Conservation (phyloP, 2,888 invertebrate genomes). For the Automeris io region DNA sequence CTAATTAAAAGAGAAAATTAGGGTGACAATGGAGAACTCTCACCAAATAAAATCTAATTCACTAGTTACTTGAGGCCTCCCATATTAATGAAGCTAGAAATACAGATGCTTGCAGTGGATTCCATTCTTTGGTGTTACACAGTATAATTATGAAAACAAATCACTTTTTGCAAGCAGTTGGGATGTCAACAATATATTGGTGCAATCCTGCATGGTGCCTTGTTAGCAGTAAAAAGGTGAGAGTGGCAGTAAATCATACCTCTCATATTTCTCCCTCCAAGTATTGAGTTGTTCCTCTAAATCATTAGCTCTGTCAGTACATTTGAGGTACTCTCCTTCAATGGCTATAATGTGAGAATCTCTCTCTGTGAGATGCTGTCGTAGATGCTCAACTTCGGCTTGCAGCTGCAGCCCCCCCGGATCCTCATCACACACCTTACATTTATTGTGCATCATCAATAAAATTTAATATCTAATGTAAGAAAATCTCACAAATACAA, state of each 20-base stretch:
- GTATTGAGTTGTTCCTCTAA: slow-evolving; percentile 89
- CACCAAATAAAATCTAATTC: no score
- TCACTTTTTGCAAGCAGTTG: not conserved
- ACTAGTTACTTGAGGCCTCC: no score
- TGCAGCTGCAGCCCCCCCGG: slow-evolving; percentile 81
- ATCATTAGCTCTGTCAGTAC: slow-evolving; percentile 85
- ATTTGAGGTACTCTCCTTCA: slow-evolving; percentile 90
- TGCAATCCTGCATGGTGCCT: slow-evolving; percentile 1
- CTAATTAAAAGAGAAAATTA: no score
- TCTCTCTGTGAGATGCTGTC: slow-evolving; percentile 87
- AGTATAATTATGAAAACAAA: no score
- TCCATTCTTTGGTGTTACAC: no score
- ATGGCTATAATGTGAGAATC: slow-evolving; percentile 90
- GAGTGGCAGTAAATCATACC: slow-evolving; percentile 56
- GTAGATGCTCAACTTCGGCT: slow-evolving; percentile 91
- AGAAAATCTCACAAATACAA: not conserved
- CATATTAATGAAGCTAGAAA: no score
- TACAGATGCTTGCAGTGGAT: no score
- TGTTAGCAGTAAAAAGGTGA: not conserved
- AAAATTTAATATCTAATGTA: slow-evolving; percentile 32
- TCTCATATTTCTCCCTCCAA: slow-evolving; percentile 95
- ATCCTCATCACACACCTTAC: slow-evolving; percentile 62
- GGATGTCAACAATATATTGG: no score
- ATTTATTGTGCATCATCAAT: slow-evolving; percentile 47
- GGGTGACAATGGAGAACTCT: no score